Percentiles rank a stretch among this genome's conserved stretches.
These are phyloP conservation scores for Dusona sp. DNA, from an alignment of 2,888 invertebrate genomes.

Conservation along the genomic window DNA sequence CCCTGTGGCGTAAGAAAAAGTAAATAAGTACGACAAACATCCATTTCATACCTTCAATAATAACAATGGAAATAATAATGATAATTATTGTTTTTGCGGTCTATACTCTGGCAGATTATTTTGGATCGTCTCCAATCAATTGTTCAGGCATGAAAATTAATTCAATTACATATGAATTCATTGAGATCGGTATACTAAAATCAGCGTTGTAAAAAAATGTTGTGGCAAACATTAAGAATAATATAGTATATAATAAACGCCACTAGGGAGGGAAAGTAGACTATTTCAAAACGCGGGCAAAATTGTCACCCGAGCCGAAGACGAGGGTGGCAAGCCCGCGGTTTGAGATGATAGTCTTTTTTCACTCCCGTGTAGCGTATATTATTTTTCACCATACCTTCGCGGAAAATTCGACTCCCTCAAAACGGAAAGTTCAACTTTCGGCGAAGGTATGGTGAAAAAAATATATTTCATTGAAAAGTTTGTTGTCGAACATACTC, in stretches of 20 bases:
- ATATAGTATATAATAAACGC: too few species aligned
- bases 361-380: too few species aligned
- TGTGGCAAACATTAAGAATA: background rate
- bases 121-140: background rate
- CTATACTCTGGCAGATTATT: background rate
- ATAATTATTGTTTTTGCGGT: background rate
- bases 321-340: too few species aligned
- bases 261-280: too few species aligned
- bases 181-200: background rate
- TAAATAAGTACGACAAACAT: slow-evolving; percentile 14
- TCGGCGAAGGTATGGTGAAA: too few species aligned
- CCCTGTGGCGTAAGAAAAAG: slow-evolving; percentile 28
- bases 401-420: too few species aligned
- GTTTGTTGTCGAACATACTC: background rate
- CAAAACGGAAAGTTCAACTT: too few species aligned
- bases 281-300: too few species aligned
- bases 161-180: background rate
- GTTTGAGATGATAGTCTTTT: too few species aligned
- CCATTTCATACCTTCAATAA: background rate
- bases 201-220: background rate
- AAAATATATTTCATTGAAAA: background rate
- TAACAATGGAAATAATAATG: background rate
- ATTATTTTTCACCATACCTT: too few species aligned
- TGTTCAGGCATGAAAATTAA: background rate
- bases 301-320: too few species aligned